phyloP scores from a whole-genome alignment of 2,113 vertebrate species.

The Barbus barbus region DNA sequence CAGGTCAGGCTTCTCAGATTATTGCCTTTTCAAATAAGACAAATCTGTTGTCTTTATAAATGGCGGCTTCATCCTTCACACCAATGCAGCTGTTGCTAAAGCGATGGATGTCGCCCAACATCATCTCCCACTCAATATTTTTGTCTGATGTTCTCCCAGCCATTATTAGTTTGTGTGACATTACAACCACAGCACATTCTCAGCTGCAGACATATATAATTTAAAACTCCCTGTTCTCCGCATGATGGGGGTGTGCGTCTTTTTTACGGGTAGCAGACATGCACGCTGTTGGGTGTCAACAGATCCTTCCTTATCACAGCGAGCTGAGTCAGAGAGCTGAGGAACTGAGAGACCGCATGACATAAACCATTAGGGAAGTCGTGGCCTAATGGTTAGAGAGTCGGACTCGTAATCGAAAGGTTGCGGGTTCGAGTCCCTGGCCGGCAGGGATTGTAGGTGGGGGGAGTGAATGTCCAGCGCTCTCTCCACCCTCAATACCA shows the following conservation, averaged over 20 bases:
- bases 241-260: background rate
- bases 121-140: background rate
- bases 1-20: background rate
- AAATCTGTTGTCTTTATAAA: constrained; percentile 16
- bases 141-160: background rate
- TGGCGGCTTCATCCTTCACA: background rate
- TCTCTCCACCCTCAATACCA: too few species aligned
- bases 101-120: background rate
- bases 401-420: too few species aligned
- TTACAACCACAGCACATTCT: constrained; percentile 26
- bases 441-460: too few species aligned
- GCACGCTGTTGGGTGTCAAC: constrained; percentile 7
- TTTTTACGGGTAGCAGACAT: background rate
- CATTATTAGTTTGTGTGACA: constrained; percentile 22
- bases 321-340: constrained; percentile 28
- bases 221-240: constrained; percentile 1
- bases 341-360: background rate
- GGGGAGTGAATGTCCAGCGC: too few species aligned
- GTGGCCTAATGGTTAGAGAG: too few species aligned
- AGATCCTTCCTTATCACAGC: constrained; percentile 27
- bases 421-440: too few species aligned
- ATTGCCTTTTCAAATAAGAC: constrained; percentile 13
- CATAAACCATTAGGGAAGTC: too few species aligned
- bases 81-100: background rate
- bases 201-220: constrained; percentile 33